A percentile compares a stretch with the other conserved stretches of the same genome.
These are phyloP conservation scores for Acanthopleura granulata DNA, from an alignment of 2,888 invertebrate genomes.

Conservation along the genomic window DNA sequence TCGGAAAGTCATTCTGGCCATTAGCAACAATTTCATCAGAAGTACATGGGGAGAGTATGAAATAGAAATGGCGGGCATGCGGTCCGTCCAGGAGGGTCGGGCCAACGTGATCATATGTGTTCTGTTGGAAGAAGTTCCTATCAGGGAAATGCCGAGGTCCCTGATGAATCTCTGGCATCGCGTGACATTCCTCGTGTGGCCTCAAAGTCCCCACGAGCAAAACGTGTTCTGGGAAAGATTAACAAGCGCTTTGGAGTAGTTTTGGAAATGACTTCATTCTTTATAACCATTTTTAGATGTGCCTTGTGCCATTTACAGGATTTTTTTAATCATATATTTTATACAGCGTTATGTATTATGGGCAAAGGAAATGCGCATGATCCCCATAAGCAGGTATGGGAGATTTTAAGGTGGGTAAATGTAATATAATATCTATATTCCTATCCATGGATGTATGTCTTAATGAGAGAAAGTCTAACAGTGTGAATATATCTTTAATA, in stretches of 20 bases:
- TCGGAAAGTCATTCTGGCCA: conserved; percentile 5
- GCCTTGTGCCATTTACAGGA: no score
- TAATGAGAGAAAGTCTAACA: no score
- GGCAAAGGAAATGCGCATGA: no score
- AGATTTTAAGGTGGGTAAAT: no score
- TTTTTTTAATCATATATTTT: no score
- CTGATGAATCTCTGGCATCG: conserved; percentile 4
- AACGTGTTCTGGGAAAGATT: conserved; percentile 4
- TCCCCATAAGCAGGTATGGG: no score
- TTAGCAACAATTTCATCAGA: background rate
- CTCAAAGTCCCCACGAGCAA: background rate
- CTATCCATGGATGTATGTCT: no score
- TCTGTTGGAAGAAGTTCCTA: conserved; percentile 17
- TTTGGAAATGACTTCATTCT: no score
- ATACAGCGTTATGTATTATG: no score
- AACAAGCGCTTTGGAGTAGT: background rate
- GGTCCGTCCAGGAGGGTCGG: background rate
- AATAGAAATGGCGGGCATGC: conserved; percentile 17
- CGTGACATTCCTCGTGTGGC: conserved; percentile 2
- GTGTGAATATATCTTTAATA: no score
- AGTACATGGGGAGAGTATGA: conserved; percentile 8
- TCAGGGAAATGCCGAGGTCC: background rate
- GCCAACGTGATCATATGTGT: background rate
- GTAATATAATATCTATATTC: no score
- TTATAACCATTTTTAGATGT: no score